Conservation (phyloP, 1,140 invertebrate species). For the Thaumetopoea pityocampa region DNA sequence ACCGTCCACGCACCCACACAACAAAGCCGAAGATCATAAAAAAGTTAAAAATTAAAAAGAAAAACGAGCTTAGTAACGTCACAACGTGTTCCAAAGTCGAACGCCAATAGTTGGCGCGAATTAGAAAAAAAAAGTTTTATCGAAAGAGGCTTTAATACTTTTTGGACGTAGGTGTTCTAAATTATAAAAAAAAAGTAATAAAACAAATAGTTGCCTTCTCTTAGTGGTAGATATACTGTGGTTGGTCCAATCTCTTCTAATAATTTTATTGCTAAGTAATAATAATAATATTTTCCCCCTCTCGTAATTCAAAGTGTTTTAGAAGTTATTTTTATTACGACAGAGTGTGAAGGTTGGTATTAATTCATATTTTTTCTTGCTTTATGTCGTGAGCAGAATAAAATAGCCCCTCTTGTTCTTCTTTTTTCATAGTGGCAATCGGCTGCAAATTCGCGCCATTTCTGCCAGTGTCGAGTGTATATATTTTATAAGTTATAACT, state of each 20-base stretch:
- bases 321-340: slow-evolving; percentile 17
- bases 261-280: slow-evolving; percentile 24
- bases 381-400: no score
- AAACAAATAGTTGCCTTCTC: slow-evolving; percentile 52
- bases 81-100: slow-evolving; percentile 32
- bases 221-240: slow-evolving; percentile 29
- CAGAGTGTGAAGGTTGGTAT: slow-evolving; percentile 29
- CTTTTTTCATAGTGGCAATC: no score
- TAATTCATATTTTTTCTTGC: slow-evolving; percentile 10
- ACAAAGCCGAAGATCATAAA: slow-evolving; percentile 23
- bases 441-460: no score
- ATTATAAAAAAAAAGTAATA: slow-evolving; percentile 14
- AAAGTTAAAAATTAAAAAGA: slow-evolving; percentile 47
- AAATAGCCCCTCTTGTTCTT: no score
- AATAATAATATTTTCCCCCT: slow-evolving; percentile 19
- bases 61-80: slow-evolving; percentile 43
- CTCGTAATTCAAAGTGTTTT: slow-evolving; percentile 18
- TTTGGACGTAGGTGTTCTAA: slow-evolving; percentile 19
- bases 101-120: slow-evolving; percentile 11
- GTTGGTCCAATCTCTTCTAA: slow-evolving; percentile 51
- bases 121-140: slow-evolving; percentile 12
- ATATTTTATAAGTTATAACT: no score
- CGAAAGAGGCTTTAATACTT: slow-evolving; percentile 33
- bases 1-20: slow-evolving; percentile 30
- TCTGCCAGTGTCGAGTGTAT: no score